phyloP scores from a whole-genome alignment of 2,113 vertebrate species.

The Psophia crepitans region DNA sequence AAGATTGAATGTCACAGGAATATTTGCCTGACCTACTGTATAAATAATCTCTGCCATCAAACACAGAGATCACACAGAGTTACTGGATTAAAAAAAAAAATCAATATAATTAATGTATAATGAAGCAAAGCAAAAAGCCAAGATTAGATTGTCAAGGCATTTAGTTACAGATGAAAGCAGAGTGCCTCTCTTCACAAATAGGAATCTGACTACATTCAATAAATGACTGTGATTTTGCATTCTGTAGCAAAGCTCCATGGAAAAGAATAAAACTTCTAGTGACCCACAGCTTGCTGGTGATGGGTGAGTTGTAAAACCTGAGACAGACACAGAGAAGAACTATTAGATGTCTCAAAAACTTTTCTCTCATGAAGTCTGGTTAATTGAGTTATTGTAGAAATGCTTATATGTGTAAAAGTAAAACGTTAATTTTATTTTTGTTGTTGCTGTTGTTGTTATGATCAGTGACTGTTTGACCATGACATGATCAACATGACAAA shows the following conservation, averaged over 20 bases:
- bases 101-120: constrained; percentile 25
- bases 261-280: not conserved
- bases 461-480: not conserved
- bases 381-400: not conserved
- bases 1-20: not conserved
- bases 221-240: not conserved
- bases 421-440: not conserved
- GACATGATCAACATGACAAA: not conserved
- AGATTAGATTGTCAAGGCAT: not conserved
- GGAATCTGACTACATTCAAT: not conserved
- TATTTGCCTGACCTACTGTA: constrained; percentile 34
- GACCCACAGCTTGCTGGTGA: not conserved
- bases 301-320: not conserved
- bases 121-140: constrained; percentile 22
- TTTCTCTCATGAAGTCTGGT: not conserved
- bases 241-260: not conserved
- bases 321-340: not conserved
- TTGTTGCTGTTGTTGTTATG: not conserved
- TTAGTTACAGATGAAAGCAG: not conserved
- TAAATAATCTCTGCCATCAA: constrained; percentile 22
- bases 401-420: not conserved
- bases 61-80: not conserved
- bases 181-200: not conserved
- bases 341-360: not conserved
- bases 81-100: not conserved